phyloP scores from a whole-genome alignment of 2,888 invertebrate genomes.

The Drosophila multiciliata region DNA sequence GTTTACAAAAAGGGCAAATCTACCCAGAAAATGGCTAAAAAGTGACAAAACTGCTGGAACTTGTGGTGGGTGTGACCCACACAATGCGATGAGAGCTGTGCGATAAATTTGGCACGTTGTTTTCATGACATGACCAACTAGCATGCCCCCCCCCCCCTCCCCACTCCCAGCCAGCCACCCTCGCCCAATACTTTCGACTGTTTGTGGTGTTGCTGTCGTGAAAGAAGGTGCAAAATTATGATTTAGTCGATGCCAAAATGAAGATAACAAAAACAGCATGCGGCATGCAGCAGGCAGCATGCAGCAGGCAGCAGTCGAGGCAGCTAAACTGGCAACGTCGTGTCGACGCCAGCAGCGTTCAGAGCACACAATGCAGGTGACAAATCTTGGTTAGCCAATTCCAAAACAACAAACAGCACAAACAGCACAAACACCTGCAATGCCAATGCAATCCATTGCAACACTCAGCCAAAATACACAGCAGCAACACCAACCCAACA shows the following conservation, averaged over 20 bases:
- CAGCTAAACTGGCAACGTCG: constrained; percentile 18
- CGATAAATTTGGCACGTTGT: constrained; percentile 57
- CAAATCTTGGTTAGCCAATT: constrained; percentile 73
- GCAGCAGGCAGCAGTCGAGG: constrained; percentile 2
- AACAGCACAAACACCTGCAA: constrained; percentile 67
- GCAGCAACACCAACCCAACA: constrained; percentile 16
- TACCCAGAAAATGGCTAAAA: not conserved
- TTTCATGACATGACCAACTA: constrained; percentile 49
- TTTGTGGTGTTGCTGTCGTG: constrained; percentile 52
- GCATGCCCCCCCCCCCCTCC: not conserved
- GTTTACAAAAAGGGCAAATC: constrained; percentile 3
- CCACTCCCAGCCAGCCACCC: not conserved
- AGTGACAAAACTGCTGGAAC: constrained; percentile 1
- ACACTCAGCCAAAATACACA: constrained; percentile 16
- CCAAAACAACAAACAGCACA: constrained; percentile 6
- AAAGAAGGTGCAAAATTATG: constrained; percentile 77
- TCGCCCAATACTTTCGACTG: not conserved
- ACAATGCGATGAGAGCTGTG: constrained; percentile 32
- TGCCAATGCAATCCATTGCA: constrained; percentile 58
- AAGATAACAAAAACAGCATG: constrained; percentile 69
- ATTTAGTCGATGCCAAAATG: constrained; percentile 75
- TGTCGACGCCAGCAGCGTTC: constrained; percentile 34
- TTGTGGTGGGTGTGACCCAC: constrained; percentile 35
- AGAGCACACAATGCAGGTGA: constrained; percentile 66
- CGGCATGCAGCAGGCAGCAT: constrained; percentile 3